phyloP scores from a whole-genome alignment of 2,888 invertebrate species.

The Sarcophaga subvicina region DNA sequence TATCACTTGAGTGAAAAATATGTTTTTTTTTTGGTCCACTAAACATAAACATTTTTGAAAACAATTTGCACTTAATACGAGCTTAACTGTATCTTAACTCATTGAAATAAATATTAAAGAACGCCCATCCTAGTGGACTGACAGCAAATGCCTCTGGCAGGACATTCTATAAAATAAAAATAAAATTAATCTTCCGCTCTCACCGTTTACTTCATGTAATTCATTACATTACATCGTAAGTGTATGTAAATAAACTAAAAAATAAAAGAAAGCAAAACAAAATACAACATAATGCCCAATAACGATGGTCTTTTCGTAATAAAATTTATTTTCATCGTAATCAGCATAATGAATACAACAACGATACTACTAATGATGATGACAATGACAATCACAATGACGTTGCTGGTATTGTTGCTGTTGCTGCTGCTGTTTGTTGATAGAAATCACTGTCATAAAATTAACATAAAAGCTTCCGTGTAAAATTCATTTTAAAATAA shows the following conservation, averaged over 20 bases:
- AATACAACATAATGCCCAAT: slow-evolving; percentile 24
- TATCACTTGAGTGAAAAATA: no score
- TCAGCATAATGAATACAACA: slow-evolving; percentile 6
- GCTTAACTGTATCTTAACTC: no score
- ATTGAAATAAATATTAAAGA: no score
- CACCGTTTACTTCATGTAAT: slow-evolving; percentile 22
- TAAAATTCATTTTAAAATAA: slow-evolving; percentile 60
- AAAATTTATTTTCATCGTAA: not conserved
- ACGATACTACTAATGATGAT: not conserved
- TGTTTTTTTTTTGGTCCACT: no score
- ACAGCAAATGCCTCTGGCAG: no score
- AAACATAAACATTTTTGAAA: no score
- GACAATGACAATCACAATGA: not conserved
- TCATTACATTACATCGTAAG: slow-evolving; percentile 25
- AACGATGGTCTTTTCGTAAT: slow-evolving; percentile 32
- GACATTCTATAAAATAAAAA: no score
- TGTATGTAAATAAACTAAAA: not conserved
- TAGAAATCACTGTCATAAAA: slow-evolving; percentile 66
- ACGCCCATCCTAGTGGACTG: no score
- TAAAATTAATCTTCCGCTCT: no score
- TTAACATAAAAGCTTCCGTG: slow-evolving; percentile 67
- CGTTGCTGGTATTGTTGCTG: slow-evolving; percentile 9
- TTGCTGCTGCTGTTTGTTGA: not conserved
- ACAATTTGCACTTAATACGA: no score
- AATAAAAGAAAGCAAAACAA: not conserved